Evolutionary conservation across 2,113 vertebrate genomes (phyloP).

Genomic region (Balaenoptera acutorostrata): DNA sequence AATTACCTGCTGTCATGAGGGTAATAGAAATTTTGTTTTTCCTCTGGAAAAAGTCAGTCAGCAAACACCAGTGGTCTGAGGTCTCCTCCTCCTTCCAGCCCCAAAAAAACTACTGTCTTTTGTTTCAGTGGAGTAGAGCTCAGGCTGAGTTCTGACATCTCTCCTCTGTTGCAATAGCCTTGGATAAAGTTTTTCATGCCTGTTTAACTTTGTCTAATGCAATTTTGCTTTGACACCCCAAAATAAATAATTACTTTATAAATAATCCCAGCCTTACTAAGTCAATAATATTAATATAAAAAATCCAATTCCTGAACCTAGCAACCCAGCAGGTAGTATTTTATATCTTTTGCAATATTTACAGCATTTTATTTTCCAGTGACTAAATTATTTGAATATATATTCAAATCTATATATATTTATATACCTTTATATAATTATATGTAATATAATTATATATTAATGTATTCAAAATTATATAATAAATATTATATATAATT

Average conservation of each 20-base stretch:
- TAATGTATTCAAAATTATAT: neutral
- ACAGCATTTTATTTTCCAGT: neutral
- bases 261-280: neutral
- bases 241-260: neutral
- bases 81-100: neutral
- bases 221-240: neutral
- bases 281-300: neutral
- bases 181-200: neutral
- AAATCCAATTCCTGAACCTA: neutral
- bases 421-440: neutral
- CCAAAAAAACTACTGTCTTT: neutral
- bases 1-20: neutral
- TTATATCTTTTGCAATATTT: neutral
- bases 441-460: neutral
- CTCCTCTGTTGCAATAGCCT: neutral
- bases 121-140: neutral
- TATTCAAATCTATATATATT: neutral
- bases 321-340: neutral
- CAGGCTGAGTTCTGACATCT: neutral
- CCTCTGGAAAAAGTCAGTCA: neutral
- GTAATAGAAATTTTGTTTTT: neutral
- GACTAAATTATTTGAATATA: neutral
- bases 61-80: neutral
- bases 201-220: neutral
- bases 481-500: neutral